Evolutionary conservation across 2,797 vertebrate species (phyloP), one percentile per base, ranked within the genome.

Genomic region (Sebastes minor): DNA sequence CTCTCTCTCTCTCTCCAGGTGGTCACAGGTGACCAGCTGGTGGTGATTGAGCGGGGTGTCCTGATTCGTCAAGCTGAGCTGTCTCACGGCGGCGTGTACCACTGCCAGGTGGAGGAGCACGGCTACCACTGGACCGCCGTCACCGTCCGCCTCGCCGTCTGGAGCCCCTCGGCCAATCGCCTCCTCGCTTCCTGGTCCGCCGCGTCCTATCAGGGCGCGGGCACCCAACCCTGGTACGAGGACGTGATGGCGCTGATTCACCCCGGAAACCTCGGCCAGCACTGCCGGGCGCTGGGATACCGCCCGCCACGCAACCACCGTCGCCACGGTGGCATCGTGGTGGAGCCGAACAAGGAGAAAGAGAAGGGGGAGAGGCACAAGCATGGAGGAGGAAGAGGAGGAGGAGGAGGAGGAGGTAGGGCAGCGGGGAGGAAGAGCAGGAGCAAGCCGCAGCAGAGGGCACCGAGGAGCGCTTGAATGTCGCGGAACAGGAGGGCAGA

Each of bases 71-170:
- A 85, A 42, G 95, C 95, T 0, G 94, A 96, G 89, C 90, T 93
- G 35, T 92, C 89, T 56, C 96, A 97, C 4, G 90, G 91, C 0
- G 96, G 96, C 0, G 84, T 95, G 75, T 97, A 97, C 87, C 95
- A 96, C 90, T 97, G 96, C 88, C 95, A 96, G 89, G 94, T 96
- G 75, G 96, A 96, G 89, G 96, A 97, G 86, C 96, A 96, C 7
- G 94, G 95, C 49, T 97, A 96, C 84, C 95, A 93, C 84, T 97
- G 96, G 96, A 97, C 95, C 1, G 95, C 95, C 0, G 93, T 96
- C 65, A 95, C 92, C 0, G 90, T 96, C 63, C 95, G 86, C 63
- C 92, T 97, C 20, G 83, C 88, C 0, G 94, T 97, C 71, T 94
- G 95, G 93, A 94, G 93, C 85, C 88, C 95, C n/a, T 84, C 90